Evolutionary conservation across 1,140 invertebrate species (phyloP), one percentile per base, ranked within the genome.

Genomic region (Saccostrea echinata): DNA sequence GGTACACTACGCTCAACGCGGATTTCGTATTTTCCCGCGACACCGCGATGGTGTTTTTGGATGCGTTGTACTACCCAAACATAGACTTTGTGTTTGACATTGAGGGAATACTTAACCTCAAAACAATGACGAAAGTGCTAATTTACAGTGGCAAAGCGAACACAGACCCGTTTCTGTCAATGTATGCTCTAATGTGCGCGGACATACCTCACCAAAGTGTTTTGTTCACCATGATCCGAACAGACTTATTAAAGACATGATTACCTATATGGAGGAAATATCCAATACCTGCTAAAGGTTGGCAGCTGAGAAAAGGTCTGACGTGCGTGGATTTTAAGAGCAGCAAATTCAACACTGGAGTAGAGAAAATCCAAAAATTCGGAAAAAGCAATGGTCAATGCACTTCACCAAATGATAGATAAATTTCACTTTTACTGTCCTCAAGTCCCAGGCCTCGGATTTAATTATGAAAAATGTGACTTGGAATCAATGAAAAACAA

Each of bases 401-500:
- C n/a, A n/a, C n/a, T n/a, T n/a, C n/a, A n/a, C n/a, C n/a, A 57
- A 57, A 57, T 57, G 13, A 57, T 57, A 16, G 21, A 57, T 21
- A 83, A 86, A 13, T 86, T 86, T 82, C n/a, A 86, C 16, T 13
- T 3, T 55, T 86, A 53, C 55, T 86, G 85, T 86, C 8, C 55
- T 1, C 35, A 53, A 55, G 30, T 81, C 8, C 68, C 53, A 4
- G 68, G n/a, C 52, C 27, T 86, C 53, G 85, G 85, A 13, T 86
- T 86, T n/a, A 86, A 86, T 55, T 86, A 61, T 11, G 33, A 16
- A 9, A 86, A 86, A 53, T 86, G 76, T 30, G 85, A 86, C 51
- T 8, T 86, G 11, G 55, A 86, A 35, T 33, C 81, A 8, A 30
- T 86, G 24, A 86, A 86, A 43, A 24, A 13, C 11, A 53, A 86